These are phyloP conservation scores for Pyrrhosoma nymphula DNA, from an alignment of 2,888 invertebrate species.

Conservation along the genomic window DNA sequence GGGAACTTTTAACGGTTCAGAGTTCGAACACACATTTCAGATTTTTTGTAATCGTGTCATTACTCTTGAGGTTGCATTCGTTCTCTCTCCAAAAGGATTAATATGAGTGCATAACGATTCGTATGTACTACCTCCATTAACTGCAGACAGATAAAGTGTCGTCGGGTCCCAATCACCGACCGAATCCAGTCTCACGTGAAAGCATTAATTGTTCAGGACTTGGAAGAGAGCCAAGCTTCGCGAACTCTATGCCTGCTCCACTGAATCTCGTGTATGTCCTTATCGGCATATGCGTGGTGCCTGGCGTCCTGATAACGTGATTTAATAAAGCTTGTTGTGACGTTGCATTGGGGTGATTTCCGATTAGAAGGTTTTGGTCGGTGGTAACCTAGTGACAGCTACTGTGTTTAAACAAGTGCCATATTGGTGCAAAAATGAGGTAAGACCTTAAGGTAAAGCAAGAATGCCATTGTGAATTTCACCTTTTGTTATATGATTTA, in stretches of 20 bases:
- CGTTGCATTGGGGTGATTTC: neutral
- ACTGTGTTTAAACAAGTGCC: neutral
- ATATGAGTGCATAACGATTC: neutral
- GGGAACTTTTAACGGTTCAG: neutral
- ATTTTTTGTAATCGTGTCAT: neutral
- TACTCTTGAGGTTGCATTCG: neutral
- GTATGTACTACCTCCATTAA: neutral
- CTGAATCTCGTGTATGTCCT: neutral
- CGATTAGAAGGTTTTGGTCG: neutral
- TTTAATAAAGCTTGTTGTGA: neutral
- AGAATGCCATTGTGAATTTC: too few species aligned
- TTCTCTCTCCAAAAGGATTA: neutral
- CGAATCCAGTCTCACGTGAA: neutral
- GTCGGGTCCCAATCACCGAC: neutral
- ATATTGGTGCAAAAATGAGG: neutral
- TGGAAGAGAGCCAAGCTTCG: neutral
- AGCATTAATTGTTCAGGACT: neutral
- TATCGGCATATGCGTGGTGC: neutral
- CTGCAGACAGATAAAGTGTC: neutral
- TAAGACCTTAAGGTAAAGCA: too few species aligned
- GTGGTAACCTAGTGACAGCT: neutral
- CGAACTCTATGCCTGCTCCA: neutral
- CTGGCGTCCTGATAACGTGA: neutral
- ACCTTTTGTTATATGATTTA: too few species aligned
- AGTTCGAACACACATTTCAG: neutral